Evolutionary conservation across 2,888 invertebrate genomes (phyloP), one percentile per base, ranked within the genome.

Genomic region (Cybosia mesomella): DNA sequence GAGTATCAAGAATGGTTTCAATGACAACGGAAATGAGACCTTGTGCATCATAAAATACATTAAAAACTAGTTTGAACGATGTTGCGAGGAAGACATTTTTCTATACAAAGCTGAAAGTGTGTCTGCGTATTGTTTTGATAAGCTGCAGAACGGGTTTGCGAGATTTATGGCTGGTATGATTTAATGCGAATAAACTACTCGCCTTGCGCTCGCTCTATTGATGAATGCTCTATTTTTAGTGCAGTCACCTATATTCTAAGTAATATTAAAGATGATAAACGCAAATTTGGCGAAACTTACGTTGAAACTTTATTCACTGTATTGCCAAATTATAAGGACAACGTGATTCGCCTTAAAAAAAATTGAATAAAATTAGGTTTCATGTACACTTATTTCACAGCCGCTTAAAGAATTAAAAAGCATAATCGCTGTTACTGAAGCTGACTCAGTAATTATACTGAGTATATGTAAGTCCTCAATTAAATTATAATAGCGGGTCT

Each of bases 111-210:
- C 79, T 90, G 86, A 90, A 94, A 95, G 93, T 94, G 94, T 95
- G 94, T 94, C 93, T 93, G 94, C 90, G 94, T 94, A 95, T 95
- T 95, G 95, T 95, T 95, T 95, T 95, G 95, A 95, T 95, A 95
- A 94, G 95, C 94, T 94, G 93, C 86, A 89, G 89, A 95, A 94
- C 95, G 92, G 92, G 95, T 95, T 95, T 91, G 90, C 84, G 83
- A 91, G 93, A 95, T 95, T 95, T 95, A 95, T 92, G 90, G 89
- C 88, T 89, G 86, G 91, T 90, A 91, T 95, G 95, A 95, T 95
- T 95, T 95, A 95, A 95, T 92, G 93, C 91, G 95, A 95, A 94
- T 94, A 94, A 93, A 94, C 93, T 92, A 94, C 92, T 93, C 88
- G 91, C 88, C 84, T 90, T 87, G 89, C 89, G 86, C 89, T 89